Conservation (phyloP, 2,888 invertebrate genomes). For the Drosophila longiperda region DNA sequence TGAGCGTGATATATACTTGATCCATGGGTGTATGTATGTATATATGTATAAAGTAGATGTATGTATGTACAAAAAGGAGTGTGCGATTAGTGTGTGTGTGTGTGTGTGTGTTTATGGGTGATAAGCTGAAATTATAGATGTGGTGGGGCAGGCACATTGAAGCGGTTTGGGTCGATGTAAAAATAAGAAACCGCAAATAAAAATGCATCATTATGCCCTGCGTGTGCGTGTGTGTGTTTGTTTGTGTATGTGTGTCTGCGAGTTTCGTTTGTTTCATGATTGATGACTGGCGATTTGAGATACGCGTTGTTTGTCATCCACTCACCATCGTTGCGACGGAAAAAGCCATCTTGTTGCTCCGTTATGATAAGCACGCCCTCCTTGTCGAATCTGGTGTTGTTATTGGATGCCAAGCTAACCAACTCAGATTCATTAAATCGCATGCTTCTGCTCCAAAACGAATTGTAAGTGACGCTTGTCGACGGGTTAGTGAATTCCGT, state of each 20-base stretch:
- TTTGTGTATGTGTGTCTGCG: slow-evolving; percentile 9
- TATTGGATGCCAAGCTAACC: slow-evolving; percentile 93
- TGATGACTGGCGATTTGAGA: slow-evolving; percentile 12
- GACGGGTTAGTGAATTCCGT: background rate
- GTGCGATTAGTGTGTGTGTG: slow-evolving; percentile 1
- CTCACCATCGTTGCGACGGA: slow-evolving; percentile 95
- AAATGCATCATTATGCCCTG: background rate
- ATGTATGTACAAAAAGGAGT: background rate
- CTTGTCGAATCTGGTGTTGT: slow-evolving; percentile 94
- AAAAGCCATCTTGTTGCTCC: slow-evolving; percentile 96
- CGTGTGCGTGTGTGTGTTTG: background rate
- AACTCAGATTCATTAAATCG: slow-evolving; percentile 96
- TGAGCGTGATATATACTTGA: slow-evolving; percentile 24
- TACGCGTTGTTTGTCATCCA: slow-evolving; percentile 2
- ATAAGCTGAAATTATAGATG: slow-evolving; percentile 14
- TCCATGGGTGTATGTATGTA: background rate
- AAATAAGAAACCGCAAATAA: slow-evolving; percentile 18
- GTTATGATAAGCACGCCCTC: slow-evolving; percentile 94
- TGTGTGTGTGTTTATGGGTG: slow-evolving; percentile 2
- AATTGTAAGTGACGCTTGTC: background rate
- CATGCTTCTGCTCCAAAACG: slow-evolving; percentile 86
- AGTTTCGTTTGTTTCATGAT: too few species aligned
- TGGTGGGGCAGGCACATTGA: background rate
- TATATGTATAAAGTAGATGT: background rate
- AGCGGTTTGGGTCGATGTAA: background rate